phyloP scores from a whole-genome alignment of 53 echinoderm and acorn worm species.

The Echinometra lucunter region DNA sequence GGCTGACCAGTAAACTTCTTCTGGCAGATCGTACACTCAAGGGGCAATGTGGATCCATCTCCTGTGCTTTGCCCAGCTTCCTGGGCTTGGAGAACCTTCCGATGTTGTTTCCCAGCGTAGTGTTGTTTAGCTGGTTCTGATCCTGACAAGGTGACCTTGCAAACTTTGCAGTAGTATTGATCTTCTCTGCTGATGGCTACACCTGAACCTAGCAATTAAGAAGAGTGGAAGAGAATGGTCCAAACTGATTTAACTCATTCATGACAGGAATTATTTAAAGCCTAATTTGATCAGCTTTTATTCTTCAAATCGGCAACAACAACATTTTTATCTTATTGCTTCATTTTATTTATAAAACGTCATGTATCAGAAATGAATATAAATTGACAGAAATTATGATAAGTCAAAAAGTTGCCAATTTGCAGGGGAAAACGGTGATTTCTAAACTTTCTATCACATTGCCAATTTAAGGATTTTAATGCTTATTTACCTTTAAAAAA shows the following conservation, averaged over 20 bases:
- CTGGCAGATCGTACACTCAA: conserved; percentile 37
- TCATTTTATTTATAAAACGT: too few species aligned
- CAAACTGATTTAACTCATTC: neutral
- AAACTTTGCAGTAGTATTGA: conserved; percentile 6
- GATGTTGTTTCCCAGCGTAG: conserved; percentile 40
- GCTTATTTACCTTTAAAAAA: too few species aligned
- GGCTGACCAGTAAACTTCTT: neutral
- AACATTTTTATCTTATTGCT: too few species aligned
- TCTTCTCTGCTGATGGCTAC: neutral
- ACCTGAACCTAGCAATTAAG: neutral
- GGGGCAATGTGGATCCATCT: neutral
- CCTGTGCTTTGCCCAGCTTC: neutral
- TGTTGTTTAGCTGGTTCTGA: conserved; percentile 49
- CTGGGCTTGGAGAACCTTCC: neutral
- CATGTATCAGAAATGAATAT: too few species aligned
- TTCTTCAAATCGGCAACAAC: too few species aligned
- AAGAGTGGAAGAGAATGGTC: neutral
- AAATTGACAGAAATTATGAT: too few species aligned
- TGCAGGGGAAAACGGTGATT: too few species aligned
- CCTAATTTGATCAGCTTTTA: too few species aligned
- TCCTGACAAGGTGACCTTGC: conserved; percentile 18
- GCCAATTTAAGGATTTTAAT: too few species aligned
- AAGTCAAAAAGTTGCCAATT: too few species aligned
- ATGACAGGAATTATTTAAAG: too few species aligned
- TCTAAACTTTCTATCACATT: too few species aligned